Evolutionary conservation across 2,888 invertebrate genomes (phyloP), one percentile per base, ranked within the genome.

Genomic region (Ectropis crepuscularia): DNA sequence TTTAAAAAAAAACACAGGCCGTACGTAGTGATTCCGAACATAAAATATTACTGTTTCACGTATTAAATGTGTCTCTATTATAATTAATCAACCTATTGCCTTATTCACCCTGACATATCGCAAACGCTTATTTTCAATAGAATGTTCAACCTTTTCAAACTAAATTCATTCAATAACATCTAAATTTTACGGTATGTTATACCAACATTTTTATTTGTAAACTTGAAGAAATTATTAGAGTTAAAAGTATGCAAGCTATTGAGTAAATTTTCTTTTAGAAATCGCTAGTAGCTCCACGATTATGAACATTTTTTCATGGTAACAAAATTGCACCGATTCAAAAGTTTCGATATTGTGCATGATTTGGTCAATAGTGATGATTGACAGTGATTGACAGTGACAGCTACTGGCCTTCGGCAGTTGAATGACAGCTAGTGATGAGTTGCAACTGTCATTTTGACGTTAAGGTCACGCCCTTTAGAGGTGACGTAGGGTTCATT

Each of bases 31-130:
- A 28, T 28, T 28, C 16, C 16, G 4, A 28, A 28, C 1, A 28
- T n/a, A n/a, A n/a, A n/a, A n/a, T n/a, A n/a, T n/a, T n/a, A n/a
- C n/a, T n/a, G n/a, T n/a, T n/a, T n/a, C n/a, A n/a, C n/a, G n/a
- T n/a, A n/a, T 28, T 4, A 28, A 28, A 28, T 2, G 16, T 10
- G 46, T 2, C n/a, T 46, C 11, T 10, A 41, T 41, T 41, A 7
- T 9, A 6, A 42, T 16, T 45, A 36, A 36, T 47, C 12, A 36
- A 46, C 0, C n/a, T 41, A 42, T 38, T 42, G 16, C 43, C 6
- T 12, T 10, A 53, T 47, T 57, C 42, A 47, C 62, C 57, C 62
- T 62, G 62, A 62, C 62, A 62, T 62, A 55, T 47, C 12, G 42
- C 48, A 48, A 57, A 63, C 42, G 47, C 57, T 47, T 37, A 46